These are phyloP conservation scores for Ochropleura leucogaster DNA, from an alignment of 2,888 invertebrate species.

Conservation along the genomic window DNA sequence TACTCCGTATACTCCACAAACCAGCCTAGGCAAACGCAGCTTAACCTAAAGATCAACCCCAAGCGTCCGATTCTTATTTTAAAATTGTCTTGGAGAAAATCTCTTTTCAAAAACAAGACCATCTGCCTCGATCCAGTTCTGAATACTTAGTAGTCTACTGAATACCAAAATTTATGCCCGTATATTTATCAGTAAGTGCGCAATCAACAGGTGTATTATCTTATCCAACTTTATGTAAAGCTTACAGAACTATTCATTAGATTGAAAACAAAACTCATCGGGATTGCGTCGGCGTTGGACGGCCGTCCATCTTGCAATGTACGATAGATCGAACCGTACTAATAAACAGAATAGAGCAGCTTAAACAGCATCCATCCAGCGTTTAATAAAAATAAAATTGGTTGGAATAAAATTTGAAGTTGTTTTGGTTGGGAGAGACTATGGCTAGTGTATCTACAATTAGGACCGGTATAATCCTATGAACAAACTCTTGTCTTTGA, in stretches of 20 bases:
- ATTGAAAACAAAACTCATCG: slow-evolving; percentile 47
- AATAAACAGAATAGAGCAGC: slow-evolving; percentile 44
- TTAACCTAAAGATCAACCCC: no score
- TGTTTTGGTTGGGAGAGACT: not conserved
- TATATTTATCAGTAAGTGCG: slow-evolving; percentile 45
- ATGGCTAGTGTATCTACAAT: not conserved
- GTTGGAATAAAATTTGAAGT: slow-evolving; percentile 9
- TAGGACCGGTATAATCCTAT: not conserved
- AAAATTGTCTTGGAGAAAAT: no score
- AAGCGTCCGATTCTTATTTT: no score
- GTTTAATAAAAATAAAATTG: slow-evolving; percentile 51
- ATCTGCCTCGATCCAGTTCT: not conserved
- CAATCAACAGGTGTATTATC: slow-evolving; percentile 59
- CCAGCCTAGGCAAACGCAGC: no score
- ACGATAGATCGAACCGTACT: slow-evolving; percentile 44
- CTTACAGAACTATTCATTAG: slow-evolving; percentile 58
- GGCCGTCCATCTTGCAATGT: slow-evolving; percentile 41
- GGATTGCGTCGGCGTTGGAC: slow-evolving; percentile 39
- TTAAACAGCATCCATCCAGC: slow-evolving; percentile 13
- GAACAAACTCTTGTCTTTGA: not conserved
- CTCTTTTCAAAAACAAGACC: not conserved
- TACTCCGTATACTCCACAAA: no score
- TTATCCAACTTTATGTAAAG: slow-evolving; percentile 58
- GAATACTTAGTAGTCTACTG: slow-evolving; percentile 17
- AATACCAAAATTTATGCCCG: slow-evolving; percentile 44